A percentile compares a stretch with the other conserved stretches of the same genome.
phyloP scores from a whole-genome alignment of 2,113 vertebrate genomes.

The Polypterus senegalus region DNA sequence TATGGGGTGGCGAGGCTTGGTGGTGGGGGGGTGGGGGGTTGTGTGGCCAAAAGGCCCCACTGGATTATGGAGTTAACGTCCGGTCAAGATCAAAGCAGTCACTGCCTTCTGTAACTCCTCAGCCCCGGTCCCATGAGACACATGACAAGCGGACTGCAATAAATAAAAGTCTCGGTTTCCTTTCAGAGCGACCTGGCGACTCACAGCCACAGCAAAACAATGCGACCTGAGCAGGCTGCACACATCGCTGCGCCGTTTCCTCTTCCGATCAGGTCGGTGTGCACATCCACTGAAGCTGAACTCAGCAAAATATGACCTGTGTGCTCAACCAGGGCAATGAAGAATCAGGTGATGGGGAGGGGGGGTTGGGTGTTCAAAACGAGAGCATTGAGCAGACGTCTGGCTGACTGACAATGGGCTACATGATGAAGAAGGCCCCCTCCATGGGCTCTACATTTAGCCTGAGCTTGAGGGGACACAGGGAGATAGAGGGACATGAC shows the following conservation, averaged over 20 bases:
- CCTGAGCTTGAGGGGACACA: too few relatives aligned
- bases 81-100: conserved; percentile 6
- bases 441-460: too few relatives aligned
- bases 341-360: too few relatives aligned
- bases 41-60: not conserved
- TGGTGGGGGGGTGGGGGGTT: not conserved
- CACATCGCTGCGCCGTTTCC: not conserved
- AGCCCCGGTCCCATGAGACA: not conserved
- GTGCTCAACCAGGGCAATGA: too few relatives aligned
- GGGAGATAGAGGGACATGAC: too few relatives aligned
- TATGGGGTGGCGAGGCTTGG: not conserved
- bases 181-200: not conserved
- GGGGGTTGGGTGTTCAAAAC: too few relatives aligned
- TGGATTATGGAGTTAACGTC: conserved; percentile 8
- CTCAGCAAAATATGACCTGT: not conserved
- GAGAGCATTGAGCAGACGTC: too few relatives aligned
- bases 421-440: too few relatives aligned
- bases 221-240: not conserved
- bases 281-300: not conserved
- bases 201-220: not conserved
- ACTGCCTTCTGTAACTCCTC: not conserved
- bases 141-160: not conserved
- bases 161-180: not conserved
- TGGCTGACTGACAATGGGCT: too few relatives aligned
- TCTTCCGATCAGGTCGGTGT: not conserved